Percentiles rank a stretch among this genome's conserved stretches.
phyloP scores from a whole-genome alignment of 2,888 invertebrate genomes.

The Dioctria rufipes region DNA sequence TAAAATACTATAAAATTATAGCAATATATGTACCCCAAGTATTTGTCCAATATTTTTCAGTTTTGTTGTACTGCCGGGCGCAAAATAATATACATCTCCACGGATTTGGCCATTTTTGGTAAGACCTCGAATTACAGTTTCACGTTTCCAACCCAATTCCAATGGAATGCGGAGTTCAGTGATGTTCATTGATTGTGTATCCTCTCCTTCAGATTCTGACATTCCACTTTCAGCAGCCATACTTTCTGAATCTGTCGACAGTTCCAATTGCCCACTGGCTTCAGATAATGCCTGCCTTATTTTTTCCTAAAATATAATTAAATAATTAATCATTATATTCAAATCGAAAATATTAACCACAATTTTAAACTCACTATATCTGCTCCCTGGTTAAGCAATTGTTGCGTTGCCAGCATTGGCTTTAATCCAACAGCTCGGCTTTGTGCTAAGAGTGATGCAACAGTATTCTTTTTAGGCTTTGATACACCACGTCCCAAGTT shows the following conservation, averaged over 20 bases:
- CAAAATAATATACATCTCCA: constrained; percentile 94
- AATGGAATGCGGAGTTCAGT: constrained; percentile 78
- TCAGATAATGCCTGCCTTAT: constrained; percentile 74
- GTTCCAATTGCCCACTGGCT: constrained; percentile 72
- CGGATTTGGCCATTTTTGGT: constrained; percentile 89
- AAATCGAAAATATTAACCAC: neutral
- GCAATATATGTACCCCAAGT: constrained; percentile 73
- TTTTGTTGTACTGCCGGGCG: constrained; percentile 77
- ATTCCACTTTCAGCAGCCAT: constrained; percentile 75
- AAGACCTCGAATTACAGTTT: constrained; percentile 89
- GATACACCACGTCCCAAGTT: constrained; percentile 90
- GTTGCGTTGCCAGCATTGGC: constrained; percentile 83
- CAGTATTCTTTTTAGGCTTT: constrained; percentile 94
- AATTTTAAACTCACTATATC: constrained; percentile 71
- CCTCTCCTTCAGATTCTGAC: constrained; percentile 75
- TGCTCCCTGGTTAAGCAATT: constrained; percentile 72
- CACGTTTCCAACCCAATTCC: constrained; percentile 91
- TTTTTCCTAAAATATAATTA: constrained; percentile 72
- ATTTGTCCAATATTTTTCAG: constrained; percentile 79
- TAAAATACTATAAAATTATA: neutral
- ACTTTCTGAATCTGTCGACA: constrained; percentile 76
- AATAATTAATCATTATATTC: neutral
- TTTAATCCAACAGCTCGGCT: constrained; percentile 86
- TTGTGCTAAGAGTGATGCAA: constrained; percentile 89
- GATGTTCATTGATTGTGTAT: constrained; percentile 71